Conservation (phyloP, 1,140 invertebrate species). For the Geopemphigus sp. region DNA sequence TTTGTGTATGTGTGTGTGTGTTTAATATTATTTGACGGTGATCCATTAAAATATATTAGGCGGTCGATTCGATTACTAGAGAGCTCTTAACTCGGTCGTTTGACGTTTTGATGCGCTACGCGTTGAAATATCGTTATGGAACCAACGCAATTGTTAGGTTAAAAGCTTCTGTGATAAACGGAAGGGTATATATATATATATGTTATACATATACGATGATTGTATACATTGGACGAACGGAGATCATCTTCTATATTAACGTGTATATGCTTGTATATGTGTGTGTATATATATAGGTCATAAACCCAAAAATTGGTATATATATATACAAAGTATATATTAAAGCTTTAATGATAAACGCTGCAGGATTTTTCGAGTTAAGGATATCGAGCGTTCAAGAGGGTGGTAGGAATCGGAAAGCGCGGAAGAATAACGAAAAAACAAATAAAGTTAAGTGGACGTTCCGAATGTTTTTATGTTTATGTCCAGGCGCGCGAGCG, state of each 20-base stretch:
- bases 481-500: background rate
- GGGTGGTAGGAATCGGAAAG: background rate
- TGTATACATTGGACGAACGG: background rate
- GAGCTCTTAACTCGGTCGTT: background rate
- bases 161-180: background rate
- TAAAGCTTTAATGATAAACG: conserved; percentile 13
- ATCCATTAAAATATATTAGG: background rate
- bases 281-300: background rate
- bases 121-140: conserved; percentile 18
- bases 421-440: background rate
- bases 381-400: background rate
- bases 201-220: background rate
- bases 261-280: background rate
- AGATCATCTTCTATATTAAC: background rate
- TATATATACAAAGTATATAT: background rate
- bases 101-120: conserved; percentile 2
- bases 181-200: background rate
- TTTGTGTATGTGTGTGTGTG: background rate
- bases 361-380: background rate
- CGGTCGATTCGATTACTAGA: background rate
- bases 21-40: background rate
- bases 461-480: conserved; percentile 5
- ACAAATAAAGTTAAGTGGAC: conserved; percentile 42
- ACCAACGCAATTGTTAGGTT: conserved; percentile 15
- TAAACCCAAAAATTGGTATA: conserved; percentile 25